Percentiles rank a stretch among this genome's conserved stretches.
Conservation (phyloP, 1,140 invertebrate genomes). For the Acyrthosiphon pisum region DNA sequence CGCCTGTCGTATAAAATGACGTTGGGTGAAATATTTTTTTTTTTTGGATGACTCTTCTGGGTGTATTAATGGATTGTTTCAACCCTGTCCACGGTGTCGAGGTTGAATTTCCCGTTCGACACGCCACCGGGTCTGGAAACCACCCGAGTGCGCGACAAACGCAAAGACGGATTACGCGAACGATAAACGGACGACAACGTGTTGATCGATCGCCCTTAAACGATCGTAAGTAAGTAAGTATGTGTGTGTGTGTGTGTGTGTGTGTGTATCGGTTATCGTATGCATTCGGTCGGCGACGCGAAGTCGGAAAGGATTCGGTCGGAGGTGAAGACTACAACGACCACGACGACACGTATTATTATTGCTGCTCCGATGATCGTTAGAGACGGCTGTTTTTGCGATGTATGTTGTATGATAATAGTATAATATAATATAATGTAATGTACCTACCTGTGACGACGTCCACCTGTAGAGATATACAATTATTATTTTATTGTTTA, state of each 20-base stretch:
- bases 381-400: not conserved
- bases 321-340: not conserved
- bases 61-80: conserved; percentile 1
- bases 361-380: not conserved
- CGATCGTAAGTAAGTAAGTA: too few relatives aligned
- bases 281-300: not conserved
- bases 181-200: not conserved
- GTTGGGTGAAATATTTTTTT: not conserved
- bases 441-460: not conserved
- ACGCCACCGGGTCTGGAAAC: too few relatives aligned
- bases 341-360: not conserved
- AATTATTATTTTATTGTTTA: not conserved
- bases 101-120: not conserved
- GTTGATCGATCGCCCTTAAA: not conserved
- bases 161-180: not conserved
- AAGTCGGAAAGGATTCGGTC: not conserved
- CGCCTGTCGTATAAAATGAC: not conserved
- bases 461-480: not conserved
- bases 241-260: not conserved
- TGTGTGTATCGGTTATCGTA: not conserved
- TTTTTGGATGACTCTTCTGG: not conserved
- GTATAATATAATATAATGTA: not conserved
- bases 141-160: not conserved
- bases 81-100: not conserved
- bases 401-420: not conserved